These are phyloP conservation scores for Gnathonemus longibarbis DNA, from an alignment of 2,113 vertebrate genomes.

Conservation along the genomic window DNA sequence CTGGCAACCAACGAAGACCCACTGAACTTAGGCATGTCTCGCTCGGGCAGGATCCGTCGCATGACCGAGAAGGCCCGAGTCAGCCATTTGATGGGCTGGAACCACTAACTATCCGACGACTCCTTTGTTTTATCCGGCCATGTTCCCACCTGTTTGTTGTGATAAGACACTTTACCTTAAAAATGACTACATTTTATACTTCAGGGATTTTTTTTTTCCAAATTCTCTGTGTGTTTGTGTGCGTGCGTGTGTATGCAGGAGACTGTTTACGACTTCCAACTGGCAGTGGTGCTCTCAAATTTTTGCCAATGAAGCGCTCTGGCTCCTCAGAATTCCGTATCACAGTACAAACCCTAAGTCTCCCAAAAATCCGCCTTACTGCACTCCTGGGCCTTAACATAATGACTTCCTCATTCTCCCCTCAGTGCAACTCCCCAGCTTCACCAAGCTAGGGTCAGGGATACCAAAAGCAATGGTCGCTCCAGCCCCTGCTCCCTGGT, in stretches of 20 bases:
- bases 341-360: constrained; percentile 37
- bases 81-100: constrained; percentile 99
- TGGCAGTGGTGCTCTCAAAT: constrained; percentile 79
- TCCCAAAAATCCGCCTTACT: constrained; percentile 58
- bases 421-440: not conserved
- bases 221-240: constrained; percentile 29
- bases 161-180: constrained; percentile 25
- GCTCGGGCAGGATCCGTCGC: constrained; percentile 90
- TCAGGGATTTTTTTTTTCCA: constrained; percentile 82
- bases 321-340: constrained; percentile 44
- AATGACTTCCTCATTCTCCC: not conserved
- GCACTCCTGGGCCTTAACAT: constrained; percentile 29
- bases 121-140: constrained; percentile 23
- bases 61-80: constrained; percentile 98
- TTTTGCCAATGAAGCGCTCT: constrained; percentile 66
- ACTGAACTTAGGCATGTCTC: constrained; percentile 89
- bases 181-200: constrained; percentile 50
- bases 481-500: constrained; percentile 13
- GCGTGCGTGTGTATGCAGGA: constrained; percentile 55
- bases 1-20: constrained; percentile 79
- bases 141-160: constrained; percentile 1
- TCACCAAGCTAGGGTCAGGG: constrained; percentile 39
- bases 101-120: constrained; percentile 66
- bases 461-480: constrained; percentile 54
- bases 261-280: constrained; percentile 49